Percentiles rank a stretch among this genome's conserved stretches.
Conservation (phyloP, 1,140 invertebrate genomes). For the Leptinotarsa texana region DNA sequence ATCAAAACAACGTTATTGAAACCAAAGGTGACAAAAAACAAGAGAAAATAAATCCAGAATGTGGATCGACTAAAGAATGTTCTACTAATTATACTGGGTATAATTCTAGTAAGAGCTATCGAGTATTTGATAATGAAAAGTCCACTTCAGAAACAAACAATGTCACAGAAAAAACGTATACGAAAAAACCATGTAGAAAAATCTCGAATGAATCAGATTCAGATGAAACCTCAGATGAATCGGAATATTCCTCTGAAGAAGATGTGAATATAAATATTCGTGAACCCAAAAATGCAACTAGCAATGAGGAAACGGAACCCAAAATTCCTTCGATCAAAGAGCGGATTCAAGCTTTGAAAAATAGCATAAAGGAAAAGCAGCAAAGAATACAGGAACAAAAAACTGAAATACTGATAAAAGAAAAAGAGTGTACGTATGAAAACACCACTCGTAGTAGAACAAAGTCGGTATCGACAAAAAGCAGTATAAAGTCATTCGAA, state of each 20-base stretch:
- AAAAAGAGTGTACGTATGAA: constrained; percentile 54
- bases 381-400: constrained; percentile 43
- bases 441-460: constrained; percentile 29
- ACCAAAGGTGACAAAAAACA: neutral
- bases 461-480: constrained; percentile 47
- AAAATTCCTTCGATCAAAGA: constrained; percentile 47
- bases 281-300: constrained; percentile 25
- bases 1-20: neutral
- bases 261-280: constrained; percentile 16
- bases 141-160: neutral
- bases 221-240: constrained; percentile 32
- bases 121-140: neutral
- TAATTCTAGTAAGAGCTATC: constrained; percentile 28
- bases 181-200: neutral
- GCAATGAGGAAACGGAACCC: constrained; percentile 30
- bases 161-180: neutral
- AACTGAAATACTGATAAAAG: constrained; percentile 51
- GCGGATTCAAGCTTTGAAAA: constrained; percentile 48
- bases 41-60: neutral
- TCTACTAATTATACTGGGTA: constrained; percentile 25
- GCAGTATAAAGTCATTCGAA: constrained; percentile 48
- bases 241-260: constrained; percentile 38
- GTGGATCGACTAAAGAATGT: constrained; percentile 2
- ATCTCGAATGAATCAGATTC: constrained; percentile 1
- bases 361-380: constrained; percentile 42